Evolutionary conservation across 1,140 invertebrate genomes (phyloP).

Genomic region (Lucilia cuprina): DNA sequence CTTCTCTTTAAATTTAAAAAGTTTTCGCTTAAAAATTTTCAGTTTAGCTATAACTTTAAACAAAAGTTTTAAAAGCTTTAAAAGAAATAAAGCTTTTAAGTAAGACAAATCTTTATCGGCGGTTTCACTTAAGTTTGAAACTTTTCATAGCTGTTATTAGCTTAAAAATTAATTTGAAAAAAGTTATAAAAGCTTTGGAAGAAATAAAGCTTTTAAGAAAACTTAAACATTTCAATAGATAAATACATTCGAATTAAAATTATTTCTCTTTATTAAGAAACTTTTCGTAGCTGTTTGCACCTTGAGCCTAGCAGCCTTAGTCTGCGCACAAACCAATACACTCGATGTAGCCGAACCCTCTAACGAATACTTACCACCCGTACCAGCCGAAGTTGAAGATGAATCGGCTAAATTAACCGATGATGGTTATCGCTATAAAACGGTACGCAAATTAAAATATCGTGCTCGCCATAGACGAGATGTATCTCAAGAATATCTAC

Average conservation of each 20-base stretch:
- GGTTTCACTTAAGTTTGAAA: no score
- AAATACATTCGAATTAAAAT: not conserved
- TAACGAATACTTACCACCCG: constrained; percentile 53
- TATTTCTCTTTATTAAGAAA: not conserved
- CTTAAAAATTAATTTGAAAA: no score
- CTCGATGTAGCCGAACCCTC: constrained; percentile 40
- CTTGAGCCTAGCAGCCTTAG: not conserved
- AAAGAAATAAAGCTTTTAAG: no score
- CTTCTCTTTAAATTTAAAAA: no score
- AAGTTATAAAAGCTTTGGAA: no score
- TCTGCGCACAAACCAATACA: not conserved
- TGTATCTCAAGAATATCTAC: constrained; percentile 47
- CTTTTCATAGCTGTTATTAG: no score
- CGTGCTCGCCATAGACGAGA: constrained; percentile 57
- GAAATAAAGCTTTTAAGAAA: no score
- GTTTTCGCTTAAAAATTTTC: no score
- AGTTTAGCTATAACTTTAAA: no score
- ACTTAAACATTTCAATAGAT: no score
- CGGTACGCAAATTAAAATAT: constrained; percentile 54
- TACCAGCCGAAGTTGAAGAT: constrained; percentile 47
- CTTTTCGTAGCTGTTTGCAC: not conserved
- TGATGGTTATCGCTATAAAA: constrained; percentile 60
- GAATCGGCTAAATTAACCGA: constrained; percentile 51
- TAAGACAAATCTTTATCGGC: no score
- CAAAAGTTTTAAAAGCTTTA: no score